Conservation (phyloP, 1,140 invertebrate species). For the Drosophila simulans region DNA sequence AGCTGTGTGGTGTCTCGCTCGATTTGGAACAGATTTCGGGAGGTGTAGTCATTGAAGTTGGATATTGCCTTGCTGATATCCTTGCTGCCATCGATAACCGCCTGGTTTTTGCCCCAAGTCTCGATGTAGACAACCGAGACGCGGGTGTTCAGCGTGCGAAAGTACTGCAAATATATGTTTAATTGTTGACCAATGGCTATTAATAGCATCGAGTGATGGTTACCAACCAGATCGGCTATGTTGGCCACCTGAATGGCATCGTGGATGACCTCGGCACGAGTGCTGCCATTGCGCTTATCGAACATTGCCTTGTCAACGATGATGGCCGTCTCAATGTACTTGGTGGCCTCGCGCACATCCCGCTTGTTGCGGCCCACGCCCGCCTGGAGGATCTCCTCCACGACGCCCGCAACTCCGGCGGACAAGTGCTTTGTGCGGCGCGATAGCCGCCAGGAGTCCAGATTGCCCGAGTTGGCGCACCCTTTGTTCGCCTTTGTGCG, state of each 20-base stretch:
- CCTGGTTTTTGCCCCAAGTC: slow-evolving; percentile 96
- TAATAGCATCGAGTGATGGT: too few species aligned
- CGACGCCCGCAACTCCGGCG: slow-evolving; percentile 61
- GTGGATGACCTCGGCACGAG: slow-evolving; percentile 94
- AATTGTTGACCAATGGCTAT: too few species aligned
- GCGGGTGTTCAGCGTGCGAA: slow-evolving; percentile 95
- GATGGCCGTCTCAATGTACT: slow-evolving; percentile 96
- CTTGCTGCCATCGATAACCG: slow-evolving; percentile 91
- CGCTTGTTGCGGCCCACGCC: slow-evolving; percentile 86
- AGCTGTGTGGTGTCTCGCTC: slow-evolving; percentile 96
- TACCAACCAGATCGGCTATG: slow-evolving; percentile 96
- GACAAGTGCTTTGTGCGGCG: slow-evolving; percentile 88
- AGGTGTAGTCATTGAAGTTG: slow-evolving; percentile 95
- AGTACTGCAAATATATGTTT: slow-evolving; percentile 88
- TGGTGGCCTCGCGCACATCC: slow-evolving; percentile 94
- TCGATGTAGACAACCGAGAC: slow-evolving; percentile 98
- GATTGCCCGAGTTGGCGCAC: slow-evolving; percentile 92
- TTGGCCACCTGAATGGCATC: slow-evolving; percentile 98
- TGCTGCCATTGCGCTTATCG: slow-evolving; percentile 95
- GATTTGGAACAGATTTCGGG: slow-evolving; percentile 92
- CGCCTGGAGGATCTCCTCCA: slow-evolving; percentile 85
- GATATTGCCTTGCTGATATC: slow-evolving; percentile 94
- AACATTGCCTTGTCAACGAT: slow-evolving; percentile 98
- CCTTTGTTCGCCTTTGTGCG: slow-evolving; percentile 94
- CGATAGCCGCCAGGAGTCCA: slow-evolving; percentile 89